These are phyloP conservation scores for Cettia cetti DNA, from an alignment of 2,113 vertebrate species.

Conservation along the genomic window DNA sequence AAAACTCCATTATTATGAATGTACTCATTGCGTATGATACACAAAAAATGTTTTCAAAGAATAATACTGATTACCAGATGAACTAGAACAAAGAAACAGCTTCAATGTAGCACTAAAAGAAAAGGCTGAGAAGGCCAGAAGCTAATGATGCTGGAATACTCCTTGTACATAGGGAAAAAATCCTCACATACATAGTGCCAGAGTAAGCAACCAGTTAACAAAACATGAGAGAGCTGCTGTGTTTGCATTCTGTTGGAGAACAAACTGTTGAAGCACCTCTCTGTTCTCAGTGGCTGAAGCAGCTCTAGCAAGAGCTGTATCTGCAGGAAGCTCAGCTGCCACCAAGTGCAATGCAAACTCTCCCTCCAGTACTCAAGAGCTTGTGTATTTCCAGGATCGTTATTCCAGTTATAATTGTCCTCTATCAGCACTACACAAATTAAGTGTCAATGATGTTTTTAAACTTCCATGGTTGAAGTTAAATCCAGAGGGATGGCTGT, in stretches of 20 bases:
- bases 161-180: neutral
- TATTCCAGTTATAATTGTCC: neutral
- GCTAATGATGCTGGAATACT: neutral
- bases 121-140: neutral
- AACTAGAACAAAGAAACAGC: neutral
- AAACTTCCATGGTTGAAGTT: neutral
- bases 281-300: neutral
- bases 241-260: neutral
- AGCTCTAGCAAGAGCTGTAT: neutral
- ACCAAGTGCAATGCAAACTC: rapidly evolving
- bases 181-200: rapidly evolving
- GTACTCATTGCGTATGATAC: neutral
- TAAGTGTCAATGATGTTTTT: neutral
- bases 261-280: neutral
- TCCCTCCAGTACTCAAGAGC: neutral
- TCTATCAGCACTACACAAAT: neutral
- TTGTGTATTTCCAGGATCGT: rapidly evolving
- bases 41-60: neutral
- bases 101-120: neutral
- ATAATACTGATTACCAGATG: neutral
- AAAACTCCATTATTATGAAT: neutral
- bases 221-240: neutral
- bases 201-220: neutral
- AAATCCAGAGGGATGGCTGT: neutral
- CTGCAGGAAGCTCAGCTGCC: neutral